phyloP scores from a whole-genome alignment of 2,113 vertebrate species.

The Myotis lucifugus region DNA sequence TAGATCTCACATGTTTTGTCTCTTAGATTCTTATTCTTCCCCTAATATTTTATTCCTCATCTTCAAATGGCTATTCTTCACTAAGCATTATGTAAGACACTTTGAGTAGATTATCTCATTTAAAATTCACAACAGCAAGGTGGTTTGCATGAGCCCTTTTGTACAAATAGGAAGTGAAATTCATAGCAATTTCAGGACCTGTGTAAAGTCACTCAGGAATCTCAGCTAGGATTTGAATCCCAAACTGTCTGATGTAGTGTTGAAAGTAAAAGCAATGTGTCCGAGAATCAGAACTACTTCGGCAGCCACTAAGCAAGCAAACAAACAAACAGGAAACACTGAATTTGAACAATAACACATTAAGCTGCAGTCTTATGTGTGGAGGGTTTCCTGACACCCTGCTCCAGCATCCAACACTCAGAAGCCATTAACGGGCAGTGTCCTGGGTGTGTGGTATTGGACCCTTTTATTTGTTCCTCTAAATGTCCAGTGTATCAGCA shows the following conservation, averaged over 20 bases:
- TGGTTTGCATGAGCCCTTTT: neutral
- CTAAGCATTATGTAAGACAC: neutral
- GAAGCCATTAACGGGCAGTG: neutral
- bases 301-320: neutral
- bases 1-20: neutral
- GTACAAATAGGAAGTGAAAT: neutral
- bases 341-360: neutral
- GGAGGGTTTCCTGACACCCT: neutral
- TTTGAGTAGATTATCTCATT: neutral
- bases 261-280: neutral
- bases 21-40: neutral
- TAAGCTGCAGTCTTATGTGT: neutral
- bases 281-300: neutral
- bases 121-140: slow-evolving; percentile 11
- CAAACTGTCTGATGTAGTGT: neutral
- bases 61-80: neutral
- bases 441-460: neutral
- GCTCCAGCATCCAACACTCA: neutral
- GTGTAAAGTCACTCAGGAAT: neutral
- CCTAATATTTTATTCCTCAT: neutral
- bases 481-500: neutral
- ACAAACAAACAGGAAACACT: neutral
- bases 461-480: neutral
- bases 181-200: neutral
- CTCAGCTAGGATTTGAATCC: neutral